phyloP scores from a whole-genome alignment of 2,113 vertebrate species.

The Aramus guarauna region DNA sequence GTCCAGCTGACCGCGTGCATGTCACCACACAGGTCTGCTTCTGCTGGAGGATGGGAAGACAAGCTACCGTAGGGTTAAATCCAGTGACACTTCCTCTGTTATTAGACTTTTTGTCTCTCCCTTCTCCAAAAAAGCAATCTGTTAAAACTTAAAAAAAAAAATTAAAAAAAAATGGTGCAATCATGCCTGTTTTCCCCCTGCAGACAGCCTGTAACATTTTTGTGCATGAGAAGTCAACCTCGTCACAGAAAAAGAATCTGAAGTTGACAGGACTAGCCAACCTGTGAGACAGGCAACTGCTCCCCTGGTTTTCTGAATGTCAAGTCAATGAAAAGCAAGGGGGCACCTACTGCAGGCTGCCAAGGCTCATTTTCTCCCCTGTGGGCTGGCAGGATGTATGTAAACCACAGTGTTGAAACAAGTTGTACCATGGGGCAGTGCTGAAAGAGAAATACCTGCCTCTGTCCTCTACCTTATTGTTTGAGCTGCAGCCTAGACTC shows the following conservation, averaged over 20 bases:
- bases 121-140: background rate
- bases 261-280: background rate
- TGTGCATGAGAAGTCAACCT: background rate
- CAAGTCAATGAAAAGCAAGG: background rate
- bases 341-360: background rate
- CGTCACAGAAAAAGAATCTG: background rate
- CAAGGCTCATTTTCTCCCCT: background rate
- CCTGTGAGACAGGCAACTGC: background rate
- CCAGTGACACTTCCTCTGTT: background rate
- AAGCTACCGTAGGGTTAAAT: background rate
- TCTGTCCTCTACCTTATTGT: background rate
- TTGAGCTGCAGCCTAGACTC: background rate
- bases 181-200: background rate
- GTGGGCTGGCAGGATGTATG: background rate
- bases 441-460: background rate
- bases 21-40: background rate
- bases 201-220: background rate
- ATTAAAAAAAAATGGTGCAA: background rate
- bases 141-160: background rate
- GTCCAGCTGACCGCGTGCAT: background rate
- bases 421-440: background rate
- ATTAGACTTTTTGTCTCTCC: background rate
- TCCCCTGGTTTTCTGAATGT: background rate
- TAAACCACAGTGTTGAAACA: conserved; percentile 20
- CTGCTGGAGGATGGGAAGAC: background rate